These are phyloP conservation scores for Aspidiotus destructor DNA, from an alignment of 2,888 invertebrate genomes.

Conservation along the genomic window DNA sequence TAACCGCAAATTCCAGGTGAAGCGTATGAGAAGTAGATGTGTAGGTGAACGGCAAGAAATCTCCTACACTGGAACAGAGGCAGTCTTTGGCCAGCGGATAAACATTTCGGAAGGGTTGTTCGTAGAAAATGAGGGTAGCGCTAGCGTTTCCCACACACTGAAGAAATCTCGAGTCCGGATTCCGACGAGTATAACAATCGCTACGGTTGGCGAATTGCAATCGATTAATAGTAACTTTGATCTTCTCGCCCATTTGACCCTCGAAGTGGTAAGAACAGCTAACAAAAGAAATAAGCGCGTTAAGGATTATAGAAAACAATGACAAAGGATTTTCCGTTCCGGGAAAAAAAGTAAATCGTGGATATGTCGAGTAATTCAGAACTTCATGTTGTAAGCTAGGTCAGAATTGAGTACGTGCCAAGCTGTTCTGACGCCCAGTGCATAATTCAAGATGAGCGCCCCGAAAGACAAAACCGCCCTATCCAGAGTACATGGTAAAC, in stretches of 20 bases:
- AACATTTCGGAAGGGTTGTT: slow-evolving; percentile 36
- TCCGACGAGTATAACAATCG: slow-evolving; percentile 51
- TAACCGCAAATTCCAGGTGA: slow-evolving; percentile 70
- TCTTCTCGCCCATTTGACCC: slow-evolving; percentile 69
- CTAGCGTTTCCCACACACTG: slow-evolving; percentile 62
- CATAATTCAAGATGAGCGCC: too few species aligned
- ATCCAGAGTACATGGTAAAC: too few species aligned
- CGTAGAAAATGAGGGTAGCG: slow-evolving; percentile 55
- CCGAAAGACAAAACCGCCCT: too few species aligned
- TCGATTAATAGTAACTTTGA: slow-evolving; percentile 64
- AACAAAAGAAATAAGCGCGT: slow-evolving; percentile 39
- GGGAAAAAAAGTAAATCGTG: slow-evolving; percentile 3
- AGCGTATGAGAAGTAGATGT: slow-evolving; percentile 65
- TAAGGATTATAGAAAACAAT: neutral
- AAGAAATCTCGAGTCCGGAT: slow-evolving; percentile 57
- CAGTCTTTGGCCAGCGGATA: slow-evolving; percentile 56
- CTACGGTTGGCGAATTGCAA: slow-evolving; percentile 53
- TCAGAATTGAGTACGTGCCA: too few species aligned
- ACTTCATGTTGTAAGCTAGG: too few species aligned
- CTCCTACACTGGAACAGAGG: slow-evolving; percentile 55
- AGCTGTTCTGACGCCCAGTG: too few species aligned
- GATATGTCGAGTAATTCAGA: too few species aligned
- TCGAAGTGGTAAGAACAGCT: slow-evolving; percentile 82
- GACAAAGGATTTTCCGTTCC: neutral
- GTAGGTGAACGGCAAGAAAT: slow-evolving; percentile 59